These are phyloP conservation scores for Lophius americanus DNA, from an alignment of 2,797 vertebrate species.

Conservation along the genomic window DNA sequence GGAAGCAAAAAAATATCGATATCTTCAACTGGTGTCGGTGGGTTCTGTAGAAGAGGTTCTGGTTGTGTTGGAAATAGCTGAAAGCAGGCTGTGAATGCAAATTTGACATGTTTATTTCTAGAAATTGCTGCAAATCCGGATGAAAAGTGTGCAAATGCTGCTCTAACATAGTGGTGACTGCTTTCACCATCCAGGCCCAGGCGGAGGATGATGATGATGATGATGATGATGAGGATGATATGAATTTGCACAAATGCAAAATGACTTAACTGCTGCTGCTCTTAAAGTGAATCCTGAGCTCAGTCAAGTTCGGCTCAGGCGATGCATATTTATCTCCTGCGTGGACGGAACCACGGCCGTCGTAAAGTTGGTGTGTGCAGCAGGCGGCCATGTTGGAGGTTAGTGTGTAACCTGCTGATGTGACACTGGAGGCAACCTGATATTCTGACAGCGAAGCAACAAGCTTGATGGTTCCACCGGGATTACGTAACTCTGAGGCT, in stretches of 20 bases:
- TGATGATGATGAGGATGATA: not conserved
- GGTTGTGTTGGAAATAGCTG: slow-evolving; percentile 2
- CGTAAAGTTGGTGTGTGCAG: slow-evolving; percentile 47
- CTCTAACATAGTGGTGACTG: slow-evolving; percentile 27
- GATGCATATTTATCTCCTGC: slow-evolving; percentile 23
- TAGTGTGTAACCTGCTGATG: slow-evolving; percentile 43
- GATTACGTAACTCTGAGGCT: slow-evolving; percentile 28
- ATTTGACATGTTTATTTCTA: slow-evolving; percentile 12
- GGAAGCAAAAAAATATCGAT: slow-evolving; percentile 14
- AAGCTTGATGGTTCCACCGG: slow-evolving; percentile 6
- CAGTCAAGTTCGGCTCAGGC: slow-evolving; percentile 26
- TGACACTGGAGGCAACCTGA: slow-evolving; percentile 17
- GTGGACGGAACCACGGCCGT: slow-evolving; percentile 13
- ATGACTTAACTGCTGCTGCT: not conserved
- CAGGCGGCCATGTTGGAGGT: slow-evolving; percentile 20
- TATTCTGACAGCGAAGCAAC: slow-evolving; percentile 15
- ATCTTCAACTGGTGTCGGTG: slow-evolving; percentile 52
- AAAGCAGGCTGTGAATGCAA: slow-evolving; percentile 5
- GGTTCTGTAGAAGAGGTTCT: not conserved
- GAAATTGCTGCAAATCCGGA: slow-evolving; percentile 27
- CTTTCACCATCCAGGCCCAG: not conserved
- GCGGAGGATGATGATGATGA: too few species aligned
- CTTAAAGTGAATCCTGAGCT: slow-evolving; percentile 10
- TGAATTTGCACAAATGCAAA: slow-evolving; percentile 1
- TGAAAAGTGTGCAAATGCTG: slow-evolving; percentile 19